A percentile compares a stretch with the other conserved stretches of the same genome.
Conservation (phyloP, 2,888 invertebrate species). For the Drosophila pegasa region DNA sequence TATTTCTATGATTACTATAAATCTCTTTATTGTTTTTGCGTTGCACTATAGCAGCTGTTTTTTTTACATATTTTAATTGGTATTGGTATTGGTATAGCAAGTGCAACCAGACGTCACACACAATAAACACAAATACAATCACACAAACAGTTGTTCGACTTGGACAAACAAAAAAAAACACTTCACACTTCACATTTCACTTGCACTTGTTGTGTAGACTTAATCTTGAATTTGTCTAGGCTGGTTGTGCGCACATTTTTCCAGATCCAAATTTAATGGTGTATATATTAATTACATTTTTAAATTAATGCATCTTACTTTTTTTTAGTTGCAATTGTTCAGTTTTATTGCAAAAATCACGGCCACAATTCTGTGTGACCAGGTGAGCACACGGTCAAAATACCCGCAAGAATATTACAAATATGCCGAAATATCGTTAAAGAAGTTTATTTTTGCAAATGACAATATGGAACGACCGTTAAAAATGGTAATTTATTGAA, state of each 20-base stretch:
- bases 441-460: not conserved
- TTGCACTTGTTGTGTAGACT: constrained; percentile 28
- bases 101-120: constrained; percentile 67
- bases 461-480: not conserved
- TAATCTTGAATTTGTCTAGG: not conserved
- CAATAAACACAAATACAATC: constrained; percentile 45
- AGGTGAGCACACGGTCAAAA: not conserved
- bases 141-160: constrained; percentile 58
- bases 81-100: constrained; percentile 59
- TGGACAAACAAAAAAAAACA: constrained; percentile 51
- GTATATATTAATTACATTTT: constrained; percentile 12
- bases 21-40: constrained; percentile 49
- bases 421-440: not conserved
- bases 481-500: not conserved
- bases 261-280: not conserved
- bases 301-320: constrained; percentile 35
- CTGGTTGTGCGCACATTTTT: constrained; percentile 10
- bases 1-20: constrained; percentile 11
- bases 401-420: not conserved
- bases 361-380: constrained; percentile 47
- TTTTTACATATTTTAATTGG: constrained; percentile 52
- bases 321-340: constrained; percentile 38
- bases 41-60: constrained; percentile 57
- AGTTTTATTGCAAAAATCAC: constrained; percentile 61
- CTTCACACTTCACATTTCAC: constrained; percentile 72